A percentile compares a stretch with the other conserved stretches of the same genome.
These are phyloP conservation scores for Pecten maximus DNA, from an alignment of 2,888 invertebrate species.

Conservation along the genomic window DNA sequence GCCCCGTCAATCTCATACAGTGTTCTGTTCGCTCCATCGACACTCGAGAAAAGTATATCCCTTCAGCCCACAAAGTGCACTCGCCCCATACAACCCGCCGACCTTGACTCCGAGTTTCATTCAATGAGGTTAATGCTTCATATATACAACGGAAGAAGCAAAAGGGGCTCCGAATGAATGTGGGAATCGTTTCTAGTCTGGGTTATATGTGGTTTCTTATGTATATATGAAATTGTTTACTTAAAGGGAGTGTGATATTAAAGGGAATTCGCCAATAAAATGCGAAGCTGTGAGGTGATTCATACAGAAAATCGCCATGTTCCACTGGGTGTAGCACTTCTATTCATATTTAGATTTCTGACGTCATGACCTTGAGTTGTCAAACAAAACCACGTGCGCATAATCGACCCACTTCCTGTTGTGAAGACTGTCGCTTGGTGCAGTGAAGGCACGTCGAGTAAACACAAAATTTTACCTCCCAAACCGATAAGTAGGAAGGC, in stretches of 20 bases:
- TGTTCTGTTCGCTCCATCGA: neutral
- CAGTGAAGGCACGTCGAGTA: neutral
- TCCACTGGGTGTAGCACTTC: conserved; percentile 23
- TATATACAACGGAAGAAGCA: conserved; percentile 16
- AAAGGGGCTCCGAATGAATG: conserved; percentile 23
- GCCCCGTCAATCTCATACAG: conserved; percentile 21
- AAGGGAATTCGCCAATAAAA: neutral
- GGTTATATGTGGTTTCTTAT: neutral
- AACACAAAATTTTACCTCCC: conserved; percentile 7
- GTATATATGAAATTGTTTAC: neutral
- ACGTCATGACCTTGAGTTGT: conserved; percentile 56
- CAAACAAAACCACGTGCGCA: conserved; percentile 52
- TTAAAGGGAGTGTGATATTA: conserved; percentile 21
- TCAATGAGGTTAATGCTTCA: conserved; percentile 45
- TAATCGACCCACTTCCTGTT: conserved; percentile 54
- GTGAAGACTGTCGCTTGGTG: conserved; percentile 8
- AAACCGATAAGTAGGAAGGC: neutral
- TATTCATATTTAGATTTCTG: conserved; percentile 42
- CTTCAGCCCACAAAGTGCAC: conserved; percentile 50
- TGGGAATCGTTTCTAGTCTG: conserved; percentile 13
- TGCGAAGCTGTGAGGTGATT: neutral
- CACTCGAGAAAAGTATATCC: conserved; percentile 30
- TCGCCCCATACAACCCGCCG: conserved; percentile 52
- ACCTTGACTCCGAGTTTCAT: conserved; percentile 56
- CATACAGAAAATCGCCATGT: conserved; percentile 17